Evolutionary conservation across 2,797 vertebrate species (phyloP), one percentile per base, ranked within the genome.

Genomic region (Dendrocincla tyrannina): DNA sequence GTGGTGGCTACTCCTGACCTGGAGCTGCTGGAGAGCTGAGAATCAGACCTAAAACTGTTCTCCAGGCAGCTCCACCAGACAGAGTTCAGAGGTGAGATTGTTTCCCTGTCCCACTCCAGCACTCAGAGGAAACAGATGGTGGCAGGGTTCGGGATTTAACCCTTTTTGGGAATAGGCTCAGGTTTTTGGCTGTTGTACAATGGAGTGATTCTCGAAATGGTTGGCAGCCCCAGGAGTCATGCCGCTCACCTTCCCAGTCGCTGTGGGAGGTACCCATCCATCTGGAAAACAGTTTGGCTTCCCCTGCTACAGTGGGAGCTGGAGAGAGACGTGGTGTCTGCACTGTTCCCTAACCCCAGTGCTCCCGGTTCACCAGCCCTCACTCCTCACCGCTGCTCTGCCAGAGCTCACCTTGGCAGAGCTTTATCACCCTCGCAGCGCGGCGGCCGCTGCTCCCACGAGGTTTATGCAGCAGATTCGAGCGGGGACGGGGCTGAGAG

Each of bases 391-490:
- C 12, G 39, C 22, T 70, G n/a, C 77, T 59, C 22, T 37, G 59
- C 13, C 16, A 10, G 37, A 44, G 33, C 52, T 64, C 39, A 1
- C 0, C 0, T 49, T n/a, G 35, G 13, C 25, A 7, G 18, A 13
- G 5, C 32, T 66, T 52, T 11, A 17, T 24, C 67, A 18, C 56
- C 39, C 10, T 41, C 35, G 4, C 18, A 20, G 3, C 4, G 1
- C 14, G 12, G 56, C 60, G 66, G 69, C 42, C 24, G 56, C 64
- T 44, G 23, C 68, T 12, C 46, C 39, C 19, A 3, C 0, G 2
- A 67, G 62, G 3, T 18, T 63, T 8, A 14, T 17, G 19, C 33
- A 49, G 75, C 55, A 11, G 11, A 19, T 0, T 6, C 1, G 7
- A 37, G 74, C 3, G 14, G 64, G 41, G 46, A 12, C 15, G 46